phyloP scores from a whole-genome alignment of 2,113 vertebrate genomes.

The Bos taurus region DNA sequence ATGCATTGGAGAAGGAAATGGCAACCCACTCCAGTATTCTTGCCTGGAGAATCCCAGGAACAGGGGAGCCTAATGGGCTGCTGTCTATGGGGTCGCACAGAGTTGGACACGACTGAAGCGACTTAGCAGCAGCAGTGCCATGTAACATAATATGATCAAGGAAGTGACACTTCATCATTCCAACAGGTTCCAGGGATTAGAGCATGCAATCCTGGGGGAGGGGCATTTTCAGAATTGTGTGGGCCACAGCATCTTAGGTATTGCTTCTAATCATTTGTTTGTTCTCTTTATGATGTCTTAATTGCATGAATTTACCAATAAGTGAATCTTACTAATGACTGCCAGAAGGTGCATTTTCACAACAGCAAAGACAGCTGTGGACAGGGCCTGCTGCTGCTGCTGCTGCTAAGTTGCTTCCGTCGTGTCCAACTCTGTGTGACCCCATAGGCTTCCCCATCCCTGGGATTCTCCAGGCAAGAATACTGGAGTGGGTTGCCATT shows the following conservation, averaged over 20 bases:
- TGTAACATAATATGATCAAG: neutral
- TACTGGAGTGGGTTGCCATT: too few relatives aligned
- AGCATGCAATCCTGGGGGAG: neutral
- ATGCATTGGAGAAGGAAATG: too few relatives aligned
- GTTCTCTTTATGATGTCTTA: neutral
- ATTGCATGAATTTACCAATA: neutral
- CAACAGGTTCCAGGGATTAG: neutral
- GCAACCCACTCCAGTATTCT: too few relatives aligned
- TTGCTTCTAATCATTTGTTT: conserved; percentile 5
- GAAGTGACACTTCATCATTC: neutral
- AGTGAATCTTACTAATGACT: neutral
- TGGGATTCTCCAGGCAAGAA: too few relatives aligned
- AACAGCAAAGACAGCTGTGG: neutral
- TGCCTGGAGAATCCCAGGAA: too few relatives aligned
- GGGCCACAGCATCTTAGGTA: neutral
- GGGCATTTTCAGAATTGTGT: neutral
- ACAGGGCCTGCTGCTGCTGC: neutral
- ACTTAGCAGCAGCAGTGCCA: neutral
- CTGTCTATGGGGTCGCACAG: too few relatives aligned
- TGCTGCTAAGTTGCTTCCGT: neutral
- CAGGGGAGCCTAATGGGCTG: too few relatives aligned
- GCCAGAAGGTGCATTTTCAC: neutral
- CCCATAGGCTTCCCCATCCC: too few relatives aligned
- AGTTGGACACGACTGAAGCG: too few relatives aligned
- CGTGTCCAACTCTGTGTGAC: too few relatives aligned